Percentiles rank a stretch among this genome's conserved stretches.
phyloP scores from a whole-genome alignment of 2,113 vertebrate genomes.

The Stegostoma tigrinum region DNA sequence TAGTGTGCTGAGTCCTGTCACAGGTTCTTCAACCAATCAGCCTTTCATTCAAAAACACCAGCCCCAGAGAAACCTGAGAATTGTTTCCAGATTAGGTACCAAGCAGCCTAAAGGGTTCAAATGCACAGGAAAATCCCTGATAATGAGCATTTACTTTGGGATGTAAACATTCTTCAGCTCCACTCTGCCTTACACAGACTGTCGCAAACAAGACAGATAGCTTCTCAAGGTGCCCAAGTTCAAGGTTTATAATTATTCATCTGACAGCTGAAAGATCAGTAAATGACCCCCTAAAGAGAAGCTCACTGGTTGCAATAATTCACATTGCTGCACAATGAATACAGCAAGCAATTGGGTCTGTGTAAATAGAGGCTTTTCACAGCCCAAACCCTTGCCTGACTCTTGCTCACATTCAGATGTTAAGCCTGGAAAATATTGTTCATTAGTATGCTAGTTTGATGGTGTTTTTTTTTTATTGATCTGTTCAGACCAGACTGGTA shows the following conservation, averaged over 20 bases:
- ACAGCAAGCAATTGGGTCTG: not conserved
- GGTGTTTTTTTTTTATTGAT: constrained; percentile 14
- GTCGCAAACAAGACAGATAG: not conserved
- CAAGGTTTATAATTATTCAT: not conserved
- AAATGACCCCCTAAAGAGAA: not conserved
- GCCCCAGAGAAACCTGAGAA: not conserved
- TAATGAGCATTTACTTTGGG: not conserved
- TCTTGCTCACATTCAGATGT: not conserved
- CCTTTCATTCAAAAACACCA: not conserved
- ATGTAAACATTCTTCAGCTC: not conserved
- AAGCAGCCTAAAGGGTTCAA: not conserved
- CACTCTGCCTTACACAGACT: not conserved
- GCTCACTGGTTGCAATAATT: not conserved
- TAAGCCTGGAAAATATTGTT: not conserved
- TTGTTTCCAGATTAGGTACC: not conserved
- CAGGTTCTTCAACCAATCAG: not conserved
- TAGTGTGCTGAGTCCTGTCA: not conserved
- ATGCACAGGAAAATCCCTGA: not conserved
- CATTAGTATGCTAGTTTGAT: not conserved
- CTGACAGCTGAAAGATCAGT: not conserved
- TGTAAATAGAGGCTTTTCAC: not conserved
- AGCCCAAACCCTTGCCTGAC: not conserved
- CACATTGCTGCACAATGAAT: not conserved
- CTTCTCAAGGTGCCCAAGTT: not conserved
- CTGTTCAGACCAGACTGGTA: constrained; percentile 79